Conservation (phyloP, 2,888 invertebrate genomes). For the Drosophila maculinotata region DNA sequence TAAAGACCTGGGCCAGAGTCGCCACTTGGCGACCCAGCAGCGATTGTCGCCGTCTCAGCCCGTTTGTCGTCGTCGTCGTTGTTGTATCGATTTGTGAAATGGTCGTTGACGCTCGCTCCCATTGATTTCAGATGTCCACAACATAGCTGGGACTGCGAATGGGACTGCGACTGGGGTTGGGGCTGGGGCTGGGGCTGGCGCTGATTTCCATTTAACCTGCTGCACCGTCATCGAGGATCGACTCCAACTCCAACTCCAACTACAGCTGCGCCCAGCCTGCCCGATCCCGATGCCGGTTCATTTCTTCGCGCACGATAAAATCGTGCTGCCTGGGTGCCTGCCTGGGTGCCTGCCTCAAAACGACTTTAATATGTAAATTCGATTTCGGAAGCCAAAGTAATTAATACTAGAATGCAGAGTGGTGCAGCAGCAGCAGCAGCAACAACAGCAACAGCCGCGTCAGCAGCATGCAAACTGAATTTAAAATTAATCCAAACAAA, state of each 20-base stretch:
- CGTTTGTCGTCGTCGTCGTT: constrained; percentile 23
- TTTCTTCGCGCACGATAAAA: constrained; percentile 77
- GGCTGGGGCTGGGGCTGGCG: constrained; percentile 57
- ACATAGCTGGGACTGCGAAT: constrained; percentile 20
- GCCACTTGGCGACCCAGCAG: constrained; percentile 68
- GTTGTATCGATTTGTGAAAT: constrained; percentile 83
- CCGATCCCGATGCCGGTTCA: constrained; percentile 49
- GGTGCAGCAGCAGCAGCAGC: constrained; percentile 36
- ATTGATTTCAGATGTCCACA: constrained; percentile 72
- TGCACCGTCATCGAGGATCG: constrained; percentile 68
- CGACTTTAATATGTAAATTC: constrained; percentile 84
- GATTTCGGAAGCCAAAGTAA: constrained; percentile 85
- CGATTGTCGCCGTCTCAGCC: constrained; percentile 22
- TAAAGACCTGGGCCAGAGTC: constrained; percentile 55
- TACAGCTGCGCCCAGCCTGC: constrained; percentile 54
- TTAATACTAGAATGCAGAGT: constrained; percentile 83
- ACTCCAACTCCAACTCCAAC: constrained; percentile 25
- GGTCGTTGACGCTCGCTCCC: constrained; percentile 72
- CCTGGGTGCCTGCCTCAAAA: constrained; percentile 68
- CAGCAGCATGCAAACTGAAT: constrained; percentile 66
- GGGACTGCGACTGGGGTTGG: too few relatives aligned
- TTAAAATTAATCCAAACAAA: constrained; percentile 82
- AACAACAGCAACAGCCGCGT: constrained; percentile 33
- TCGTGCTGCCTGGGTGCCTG: constrained; percentile 46
- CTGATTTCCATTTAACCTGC: constrained; percentile 81